Percentiles rank a stretch among this genome's conserved stretches.
Evolutionary conservation across 1,140 invertebrate genomes (phyloP).

Genomic region (Formica selysi): DNA sequence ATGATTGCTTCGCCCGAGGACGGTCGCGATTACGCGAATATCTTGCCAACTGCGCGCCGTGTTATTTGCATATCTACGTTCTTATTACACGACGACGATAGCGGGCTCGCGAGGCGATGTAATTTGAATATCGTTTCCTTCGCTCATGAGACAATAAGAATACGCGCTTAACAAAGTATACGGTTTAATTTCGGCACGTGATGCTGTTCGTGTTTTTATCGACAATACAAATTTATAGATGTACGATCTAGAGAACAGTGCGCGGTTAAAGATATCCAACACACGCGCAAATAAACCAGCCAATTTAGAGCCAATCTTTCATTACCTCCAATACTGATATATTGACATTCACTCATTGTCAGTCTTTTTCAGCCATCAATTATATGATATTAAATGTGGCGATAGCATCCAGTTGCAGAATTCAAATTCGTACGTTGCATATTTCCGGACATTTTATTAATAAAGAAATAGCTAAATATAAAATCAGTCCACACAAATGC

Average conservation of each 20-base stretch:
- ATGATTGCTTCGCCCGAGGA: slow-evolving; percentile 35
- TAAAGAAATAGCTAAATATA: background rate
- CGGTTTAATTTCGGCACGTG: slow-evolving; percentile 37
- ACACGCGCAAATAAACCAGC: background rate
- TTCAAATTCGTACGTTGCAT: background rate
- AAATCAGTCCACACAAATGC: background rate
- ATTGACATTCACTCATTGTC: background rate
- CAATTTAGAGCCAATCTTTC: background rate
- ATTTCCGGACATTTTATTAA: background rate
- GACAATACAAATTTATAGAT: background rate
- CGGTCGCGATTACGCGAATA: slow-evolving; percentile 32
- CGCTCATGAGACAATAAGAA: slow-evolving; percentile 55
- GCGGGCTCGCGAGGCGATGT: background rate
- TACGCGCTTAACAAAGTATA: slow-evolving; percentile 20
- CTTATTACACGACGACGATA: slow-evolving; percentile 38
- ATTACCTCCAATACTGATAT: background rate
- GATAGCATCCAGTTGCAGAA: background rate
- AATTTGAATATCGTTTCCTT: slow-evolving; percentile 62
- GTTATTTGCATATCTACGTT: slow-evolving; percentile 58
- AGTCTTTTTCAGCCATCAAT: background rate
- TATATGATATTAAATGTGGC: background rate
- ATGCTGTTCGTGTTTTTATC: background rate
- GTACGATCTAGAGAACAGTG: background rate
- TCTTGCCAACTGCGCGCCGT: slow-evolving; percentile 8
- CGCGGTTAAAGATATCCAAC: background rate